Evolutionary conservation across 2,113 vertebrate species (phyloP), one percentile per base, ranked within the genome.

Genomic region (Brachyistius frenatus): DNA sequence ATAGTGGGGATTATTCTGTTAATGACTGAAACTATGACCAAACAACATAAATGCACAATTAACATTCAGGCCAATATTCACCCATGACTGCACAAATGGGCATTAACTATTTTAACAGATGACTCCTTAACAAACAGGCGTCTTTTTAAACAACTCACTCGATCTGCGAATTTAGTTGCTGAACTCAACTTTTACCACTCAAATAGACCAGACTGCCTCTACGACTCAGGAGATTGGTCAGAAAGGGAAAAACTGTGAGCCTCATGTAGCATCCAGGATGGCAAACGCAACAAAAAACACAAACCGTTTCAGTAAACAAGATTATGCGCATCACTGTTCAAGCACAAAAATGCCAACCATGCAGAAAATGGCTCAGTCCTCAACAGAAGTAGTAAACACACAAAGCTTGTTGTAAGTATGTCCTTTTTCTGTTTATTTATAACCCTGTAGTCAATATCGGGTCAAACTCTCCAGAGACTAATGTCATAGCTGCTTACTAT

Each of bases 361-460:
- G 76, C 66, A 73, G 55, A 73, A 81, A 80, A 69, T 23, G 2
- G 14, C 15, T 80, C 49, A 32, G 32, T 58, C 23, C 44, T 66
- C 30, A 32, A 73, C 16, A 23, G 50, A 62, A 66, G 36, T 73
- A 46, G 4, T 52, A 69, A 74, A 66, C 52, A 73, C 30, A 64
- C 36, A 30, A 23, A 60, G 31, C 50, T 64, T 55, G 23, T 23
- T 23, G 23, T 23, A 37, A 53, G 33, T 6, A 16, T 8, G 54
- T 11, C n/a, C 5, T 58, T 23, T 64, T 30, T 72, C 31, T 13
- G 35, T 46, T 73, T 6, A n/a, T 16, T 49, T 35, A 33, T 13
- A 74, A 78, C 66, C 11, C 23, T 30, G 31, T 13, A 44, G 31
- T 23, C 4, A 50, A 61, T 15, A 5, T 53, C 23, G 47, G 30